Conservation (phyloP, 2,888 invertebrate genomes). For the Clitarchus hookeri region DNA sequence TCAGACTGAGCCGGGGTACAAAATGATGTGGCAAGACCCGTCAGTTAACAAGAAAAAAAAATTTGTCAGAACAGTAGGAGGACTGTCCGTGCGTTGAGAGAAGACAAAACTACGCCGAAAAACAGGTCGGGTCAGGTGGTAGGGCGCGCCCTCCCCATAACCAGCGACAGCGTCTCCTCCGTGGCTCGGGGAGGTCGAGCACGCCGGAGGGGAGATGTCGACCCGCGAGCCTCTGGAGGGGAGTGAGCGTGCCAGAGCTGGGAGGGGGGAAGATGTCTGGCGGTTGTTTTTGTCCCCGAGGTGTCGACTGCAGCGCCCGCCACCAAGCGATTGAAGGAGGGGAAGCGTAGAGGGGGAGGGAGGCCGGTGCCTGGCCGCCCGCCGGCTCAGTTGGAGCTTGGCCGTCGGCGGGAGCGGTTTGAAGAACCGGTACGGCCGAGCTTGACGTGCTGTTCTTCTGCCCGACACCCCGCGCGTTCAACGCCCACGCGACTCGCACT, state of each 20-base stretch:
- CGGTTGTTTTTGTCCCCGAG: constrained; percentile 14
- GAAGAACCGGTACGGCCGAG: too few relatives aligned
- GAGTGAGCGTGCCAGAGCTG: not conserved
- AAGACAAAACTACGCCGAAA: not conserved
- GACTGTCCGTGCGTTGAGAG: too few relatives aligned
- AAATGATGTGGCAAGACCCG: too few relatives aligned
- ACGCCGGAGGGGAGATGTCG: constrained; percentile 11
- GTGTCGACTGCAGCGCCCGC: constrained; percentile 1
- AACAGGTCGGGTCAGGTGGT: not conserved
- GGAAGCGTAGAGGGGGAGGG: not conserved
- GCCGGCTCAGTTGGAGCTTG: constrained; percentile 22
- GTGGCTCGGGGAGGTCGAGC: not conserved
- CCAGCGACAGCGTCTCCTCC: constrained; percentile 18
- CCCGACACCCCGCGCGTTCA: not conserved
- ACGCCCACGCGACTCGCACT: not conserved
- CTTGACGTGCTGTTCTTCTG: not conserved
- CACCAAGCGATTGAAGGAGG: not conserved
- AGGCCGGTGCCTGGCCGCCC: not conserved
- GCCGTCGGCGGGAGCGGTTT: constrained; percentile 10
- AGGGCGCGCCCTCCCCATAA: constrained; percentile 11
- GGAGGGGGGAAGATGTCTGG: not conserved
- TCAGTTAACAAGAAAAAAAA: too few relatives aligned
- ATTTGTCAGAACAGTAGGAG: too few relatives aligned
- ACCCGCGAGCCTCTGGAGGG: not conserved
- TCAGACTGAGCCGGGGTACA: too few relatives aligned